Base-by-base conservation (phyloP, 2,888 invertebrate species). In the Nomada fabriciana region DNA sequence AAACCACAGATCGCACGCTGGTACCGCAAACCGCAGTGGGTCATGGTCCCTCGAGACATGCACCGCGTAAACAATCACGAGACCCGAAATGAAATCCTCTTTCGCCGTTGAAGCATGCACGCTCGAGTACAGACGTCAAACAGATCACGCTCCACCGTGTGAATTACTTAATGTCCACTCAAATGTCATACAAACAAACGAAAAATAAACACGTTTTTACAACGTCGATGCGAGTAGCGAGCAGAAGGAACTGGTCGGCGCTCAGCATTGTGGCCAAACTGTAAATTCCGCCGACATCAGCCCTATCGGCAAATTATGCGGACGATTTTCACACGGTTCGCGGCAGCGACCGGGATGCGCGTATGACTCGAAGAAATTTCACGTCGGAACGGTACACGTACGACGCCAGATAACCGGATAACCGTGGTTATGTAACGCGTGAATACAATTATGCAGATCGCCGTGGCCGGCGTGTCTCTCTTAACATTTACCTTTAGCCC, bases 401-500 rank as follows among this genome's bases (percentile, higher is more conserved):
- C 76, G 76, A 72, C 80, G 82, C 59, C 82, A 73, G 87, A 89
- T 85, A 89, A 87, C 87, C 88, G 88, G 89, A 91, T 83, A 89
- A 84, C 84, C 76, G 77, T 67, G 74, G 84, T 91, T 91, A 90
- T 85, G 89, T 91, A 91, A 91, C 86, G 83, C 76, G 82, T 76
- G 86, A 89, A 91, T 87, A 84, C 85, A 89, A 91, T 91, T 91
- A 91, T 91, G 91, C 91, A 89, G 90, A 90, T 90, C 88, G 79
- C 67, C 59, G 75, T 75, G 68, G 64, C 36, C 52, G 77, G 60
- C 70, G 69, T 77, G 69, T 83, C 87, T 82, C 76, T 86, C 76
- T 86, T 90, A 89, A 90, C 91, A 91, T 91, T 91, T 92, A 89
- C 89, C 90, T 89, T 89, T 90, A 89, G 88, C 90, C 89, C 88